These are phyloP conservation scores for Drosophila aff. DNA, from an alignment of 1,140 invertebrate genomes.

Conservation along the genomic window DNA sequence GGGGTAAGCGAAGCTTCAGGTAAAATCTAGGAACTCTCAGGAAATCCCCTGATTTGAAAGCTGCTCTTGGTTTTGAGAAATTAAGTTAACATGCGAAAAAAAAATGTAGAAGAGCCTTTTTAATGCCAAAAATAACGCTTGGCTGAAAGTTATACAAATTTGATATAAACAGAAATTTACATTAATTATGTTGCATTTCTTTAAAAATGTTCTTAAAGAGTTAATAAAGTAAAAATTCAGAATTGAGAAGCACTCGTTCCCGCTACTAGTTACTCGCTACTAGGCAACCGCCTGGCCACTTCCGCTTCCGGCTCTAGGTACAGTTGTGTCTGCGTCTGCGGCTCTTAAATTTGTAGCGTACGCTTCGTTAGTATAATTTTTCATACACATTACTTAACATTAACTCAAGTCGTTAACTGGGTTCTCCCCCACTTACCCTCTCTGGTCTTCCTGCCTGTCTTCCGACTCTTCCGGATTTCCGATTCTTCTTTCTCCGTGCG, in stretches of 20 bases:
- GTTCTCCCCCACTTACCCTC: constrained; percentile 19
- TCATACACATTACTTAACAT: constrained; percentile 43
- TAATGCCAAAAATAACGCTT: constrained; percentile 1
- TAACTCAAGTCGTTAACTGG: constrained; percentile 72
- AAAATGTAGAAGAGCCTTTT: not conserved
- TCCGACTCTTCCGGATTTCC: not conserved
- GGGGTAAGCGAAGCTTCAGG: not conserved
- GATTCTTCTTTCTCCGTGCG: not conserved
- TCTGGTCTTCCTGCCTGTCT: not conserved
- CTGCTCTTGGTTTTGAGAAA: not conserved
- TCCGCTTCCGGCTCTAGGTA: constrained; percentile 28
- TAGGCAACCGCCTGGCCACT: not conserved
- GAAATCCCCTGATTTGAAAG: not conserved
- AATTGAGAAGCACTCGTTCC: not conserved
- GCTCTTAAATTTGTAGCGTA: constrained; percentile 56
- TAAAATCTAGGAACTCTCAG: not conserved
- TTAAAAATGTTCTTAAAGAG: not conserved
- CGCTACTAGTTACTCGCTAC: not conserved
- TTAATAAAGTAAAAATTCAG: not conserved
- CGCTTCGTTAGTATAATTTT: constrained; percentile 72
- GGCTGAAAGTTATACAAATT: not conserved
- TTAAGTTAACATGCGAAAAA: not conserved
- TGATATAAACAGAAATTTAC: not conserved
- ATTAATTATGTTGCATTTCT: not conserved
- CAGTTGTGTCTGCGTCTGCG: constrained; percentile 56